Base-by-base conservation (phyloP, 2,888 invertebrate genomes). In the Philereme vetulata region DNA sequence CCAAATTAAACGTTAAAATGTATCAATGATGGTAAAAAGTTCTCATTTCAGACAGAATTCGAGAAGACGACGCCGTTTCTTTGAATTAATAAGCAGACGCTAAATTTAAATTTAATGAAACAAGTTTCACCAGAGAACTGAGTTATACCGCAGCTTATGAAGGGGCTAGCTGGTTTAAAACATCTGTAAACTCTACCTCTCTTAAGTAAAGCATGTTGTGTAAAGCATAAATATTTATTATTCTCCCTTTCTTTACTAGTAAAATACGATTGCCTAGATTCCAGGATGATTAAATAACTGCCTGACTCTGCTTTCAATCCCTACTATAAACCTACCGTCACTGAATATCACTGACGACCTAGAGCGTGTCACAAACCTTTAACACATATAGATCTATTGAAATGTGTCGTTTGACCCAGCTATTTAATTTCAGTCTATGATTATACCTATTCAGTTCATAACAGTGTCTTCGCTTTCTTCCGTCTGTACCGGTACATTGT, bases 61-160 rank as follows among this genome's bases (percentile, higher is more conserved):
- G 72, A 66, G 74, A 71, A 79, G 80, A 80, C 76, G 77, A 62
- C 73, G 76, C 68, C 81, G 77, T 80, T 84, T 80, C 82, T 77
- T 78, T 85, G 86, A 87, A 86, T 88, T 87, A 87, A 85, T 86
- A 86, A 88, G 84, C 77, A 81, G 83, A 77, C 78, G 83, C 78
- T 82, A 83, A 87, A 87, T 87, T 88, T 84, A 85, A 86, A 86
- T 86, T 88, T 86, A 87, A 88, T 87, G 86, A 87, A 87, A 87
- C 85, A 87, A 87, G 86, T 88, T 88, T 85, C 66, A 70, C 77
- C 72, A 67, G 74, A 80, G 78, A 73, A 74, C 74, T 70, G 75
- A 81, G 78, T 78, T 80, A 76, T 77, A 79, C 67, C 48, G 46
- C 51, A 62, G 62, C 55, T 62, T 11, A 55, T 36, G 21, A 52